Evolutionary conservation across 2,888 invertebrate genomes (phyloP), one percentile per base, ranked within the genome.

Genomic region (Metallyticus violacea): DNA sequence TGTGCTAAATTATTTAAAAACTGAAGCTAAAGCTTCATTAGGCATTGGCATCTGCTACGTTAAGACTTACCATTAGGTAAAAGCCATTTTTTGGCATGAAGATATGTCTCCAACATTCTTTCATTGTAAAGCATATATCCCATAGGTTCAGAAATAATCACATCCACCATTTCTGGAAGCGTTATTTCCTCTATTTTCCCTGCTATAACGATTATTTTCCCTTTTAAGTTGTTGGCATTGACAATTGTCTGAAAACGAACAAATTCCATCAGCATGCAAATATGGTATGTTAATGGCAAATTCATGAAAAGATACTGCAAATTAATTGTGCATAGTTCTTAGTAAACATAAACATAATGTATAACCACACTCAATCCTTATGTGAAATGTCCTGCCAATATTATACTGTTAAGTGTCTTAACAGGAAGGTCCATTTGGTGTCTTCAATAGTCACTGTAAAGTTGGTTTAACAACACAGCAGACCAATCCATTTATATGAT

Each of bases 51-150:
- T 77, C n/a, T 6, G 22, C 26, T 78, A 85, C 15, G 27, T 85
- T 26, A 26, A 28, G 9, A 81, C 26, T 27, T 40, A 91, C 94
- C 95, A 91, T 93, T 93, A 27, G 97, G 97, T 92, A 96, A 96
- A 77, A 99, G 93, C 98, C 99, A 99, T 91, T 99, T 99, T 91
- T 99, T 98, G 4, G 99, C 99, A 93, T 99, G 99, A 88, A 99
- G 93, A 93, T 98, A 99, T 0, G 99, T 99, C 93, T 99, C 99
- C 89, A 99, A 93, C 99, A 99, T 99, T 88, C 99, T 94, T 92
- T 99, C 99, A 93, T 99, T 99, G 92, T 99, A 99, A 86, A 99
- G 93, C 99, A 99, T 99, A 91, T 99, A 99, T n/a, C 99, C 99
- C 99, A 99, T 99, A 0, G 99, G 99, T 92, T 99, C 99, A 1